Base-by-base conservation (phyloP, 2,888 invertebrate genomes). In the Stenolophus ochropezus region DNA sequence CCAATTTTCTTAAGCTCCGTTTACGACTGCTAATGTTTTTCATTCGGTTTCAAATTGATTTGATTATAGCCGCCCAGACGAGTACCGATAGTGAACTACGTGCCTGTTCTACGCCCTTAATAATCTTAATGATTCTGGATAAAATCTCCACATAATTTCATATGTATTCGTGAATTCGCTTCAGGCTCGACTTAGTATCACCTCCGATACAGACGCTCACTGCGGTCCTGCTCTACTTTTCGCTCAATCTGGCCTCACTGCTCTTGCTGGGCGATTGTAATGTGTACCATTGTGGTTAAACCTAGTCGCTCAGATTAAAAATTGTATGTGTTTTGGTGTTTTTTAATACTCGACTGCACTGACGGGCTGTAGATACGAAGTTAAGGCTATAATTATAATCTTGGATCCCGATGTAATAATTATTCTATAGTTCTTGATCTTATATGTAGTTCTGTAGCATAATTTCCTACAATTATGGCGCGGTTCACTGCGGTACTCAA, bases 51-150 rank as follows among this genome's bases (percentile, higher is more conserved):
- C 47, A 75, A 81, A 81, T 81, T 81, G 81, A 81, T 81, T 81
- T 74, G 75, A 81, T 81, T 81, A 81, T 81, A 81, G 81, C 47
- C 65, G 75, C 16, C 79, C 65, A 33, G 53, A 5, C 18, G 71
- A 79, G 18, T 51, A 47, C 16, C 49, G 58, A 42, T 51, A 47
- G 49, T 78, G 58, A 42, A 42, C 33, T 42, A 42, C 33, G 33
- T 42, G 33, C 33, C 11, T 42, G 33, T 11, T 27, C 8, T 42
- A 42, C 88, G 88, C 88, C 89, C 88, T 88, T 89, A 88, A 89
- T 89, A 89, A 89, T 89, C 89, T 88, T 89, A 89, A 89, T 89
- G 88, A 89, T 89, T 88, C 87, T 87, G 88, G 89, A 89, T 89
- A 89, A 89, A 88, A 89, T 89, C 88, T 89, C 87, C 87, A 86